phyloP scores from a whole-genome alignment of 2,797 vertebrate genomes.

The Phrynocephalus vlangalii region DNA sequence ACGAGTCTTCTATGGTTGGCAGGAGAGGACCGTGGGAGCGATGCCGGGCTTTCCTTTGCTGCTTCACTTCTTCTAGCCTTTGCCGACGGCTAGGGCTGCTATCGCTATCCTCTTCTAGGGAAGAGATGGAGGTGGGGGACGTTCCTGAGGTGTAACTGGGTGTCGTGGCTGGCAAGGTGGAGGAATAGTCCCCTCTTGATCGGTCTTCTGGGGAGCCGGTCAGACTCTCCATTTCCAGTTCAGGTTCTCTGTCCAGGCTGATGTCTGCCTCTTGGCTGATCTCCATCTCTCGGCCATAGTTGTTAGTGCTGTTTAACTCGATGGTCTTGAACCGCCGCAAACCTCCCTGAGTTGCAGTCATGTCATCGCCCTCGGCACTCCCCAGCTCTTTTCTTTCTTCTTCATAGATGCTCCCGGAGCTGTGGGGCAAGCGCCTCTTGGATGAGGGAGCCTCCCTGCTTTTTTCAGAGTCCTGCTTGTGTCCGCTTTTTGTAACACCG shows the following conservation, averaged over 20 bases:
- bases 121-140: conserved; percentile 97
- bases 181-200: conserved; percentile 96
- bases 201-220: conserved; percentile 97
- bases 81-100: conserved; percentile 98
- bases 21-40: conserved; percentile 95
- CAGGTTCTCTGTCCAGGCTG: conserved; percentile 92
- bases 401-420: conserved; percentile 88
- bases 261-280: conserved; percentile 88
- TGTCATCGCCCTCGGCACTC: conserved; percentile 81
- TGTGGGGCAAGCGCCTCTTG: conserved; percentile 87
- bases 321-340: conserved; percentile 98
- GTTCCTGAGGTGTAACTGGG: conserved; percentile 98
- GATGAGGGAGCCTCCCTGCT: conserved; percentile 78
- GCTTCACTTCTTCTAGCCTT: conserved; percentile 95
- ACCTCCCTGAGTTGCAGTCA: conserved; percentile 91
- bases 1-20: conserved; percentile 98
- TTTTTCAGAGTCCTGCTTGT: conserved; percentile 85
- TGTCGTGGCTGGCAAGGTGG: conserved; percentile 95
- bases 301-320: conserved; percentile 94
- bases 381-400: conserved; percentile 88
- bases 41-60: conserved; percentile 97
- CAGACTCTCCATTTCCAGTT: conserved; percentile 99
- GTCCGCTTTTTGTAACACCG: conserved; percentile 80
- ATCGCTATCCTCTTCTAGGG: conserved; percentile 98
- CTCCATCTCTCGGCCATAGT: conserved; percentile 91